Evolutionary conservation across 2,888 invertebrate species (phyloP), one percentile per base, ranked within the genome.

Genomic region (Scaptomyza caliginosa): DNA sequence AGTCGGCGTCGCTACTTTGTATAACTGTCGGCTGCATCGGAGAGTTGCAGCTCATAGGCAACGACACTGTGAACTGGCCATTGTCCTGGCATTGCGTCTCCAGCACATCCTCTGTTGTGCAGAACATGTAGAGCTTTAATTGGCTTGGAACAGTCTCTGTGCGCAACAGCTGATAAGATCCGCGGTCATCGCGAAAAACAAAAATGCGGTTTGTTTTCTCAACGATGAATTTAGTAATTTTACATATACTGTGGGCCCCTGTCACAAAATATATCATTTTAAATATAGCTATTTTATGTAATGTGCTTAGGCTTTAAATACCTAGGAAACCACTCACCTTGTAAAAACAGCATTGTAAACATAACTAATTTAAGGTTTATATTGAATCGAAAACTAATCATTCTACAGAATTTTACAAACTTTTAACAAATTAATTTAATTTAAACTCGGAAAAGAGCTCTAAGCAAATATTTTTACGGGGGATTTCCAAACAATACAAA

Each of bases 121-220:
- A 87, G n/a, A 56, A 36, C 74, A 87, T 67, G 4, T 32, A 21
- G 0, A 87, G 49, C 0, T 11, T 65, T 11, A 49, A 4, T 0
- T 74, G 74, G 0, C 4, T 13, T 2, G 87, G 62, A 26, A 87
- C 87, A 1, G 2, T 28, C 36, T 84, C 38, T 4, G 13, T 42
- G 5, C 87, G 85, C n/a, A 55, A 54, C 24, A 81, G 40, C 13
- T 74, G 69, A 0, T 40, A 32, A 0, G 21, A 39, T 1, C 74
- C 82, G 2, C 28, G 43, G 3, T 1, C 43, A 63, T 81, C 77
- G 2, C 65, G 65, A 45, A 71, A 85, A 5, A 40, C 56, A 13
- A 77, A 77, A 17, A 87, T 69, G 3, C 85, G 74, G 36, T 74
- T 66, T 0, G 87, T 56, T 0, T 8, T 16, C 46, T 87, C 57